Evolutionary conservation across 2,888 invertebrate species (phyloP).

Genomic region (Meganola albula): DNA sequence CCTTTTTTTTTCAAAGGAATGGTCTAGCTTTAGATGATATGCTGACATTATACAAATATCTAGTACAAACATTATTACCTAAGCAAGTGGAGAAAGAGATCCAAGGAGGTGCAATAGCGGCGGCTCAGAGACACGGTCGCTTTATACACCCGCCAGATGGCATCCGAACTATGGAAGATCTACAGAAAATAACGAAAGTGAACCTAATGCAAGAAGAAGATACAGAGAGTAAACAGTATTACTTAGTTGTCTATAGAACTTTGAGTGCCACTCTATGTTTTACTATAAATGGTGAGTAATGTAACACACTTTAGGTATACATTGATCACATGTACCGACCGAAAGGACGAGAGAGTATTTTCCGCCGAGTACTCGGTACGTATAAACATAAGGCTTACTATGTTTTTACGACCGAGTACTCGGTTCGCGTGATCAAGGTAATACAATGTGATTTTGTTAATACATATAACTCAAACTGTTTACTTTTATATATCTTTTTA

Average conservation of each 20-base stretch:
- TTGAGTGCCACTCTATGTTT: conserved; percentile 91
- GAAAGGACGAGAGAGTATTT: no score
- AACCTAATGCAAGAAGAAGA: conserved; percentile 80
- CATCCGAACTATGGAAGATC: conserved; percentile 57
- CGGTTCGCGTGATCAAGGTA: no score
- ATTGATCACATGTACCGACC: no score
- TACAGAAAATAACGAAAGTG: conserved; percentile 83
- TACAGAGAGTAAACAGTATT: conserved; percentile 78
- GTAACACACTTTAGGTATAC: no score
- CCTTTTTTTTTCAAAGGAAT: conserved; percentile 80
- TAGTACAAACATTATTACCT: conserved; percentile 87
- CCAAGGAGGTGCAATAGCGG: conserved; percentile 80
- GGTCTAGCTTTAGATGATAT: conserved; percentile 90
- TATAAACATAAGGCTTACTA: no score
- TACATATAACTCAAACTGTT: no score
- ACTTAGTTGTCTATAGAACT: conserved; percentile 90
- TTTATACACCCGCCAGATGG: conserved; percentile 68
- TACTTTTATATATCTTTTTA: no score
- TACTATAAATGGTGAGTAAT: conserved; percentile 84
- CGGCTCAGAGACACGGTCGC: conserved; percentile 67
- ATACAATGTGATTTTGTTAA: no score
- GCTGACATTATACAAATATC: conserved; percentile 92
- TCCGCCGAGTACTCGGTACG: no score
- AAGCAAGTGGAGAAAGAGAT: conserved; percentile 84
- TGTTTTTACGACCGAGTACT: no score